phyloP scores from a whole-genome alignment of 1,140 invertebrate genomes.

The Branchinecta lindahli region DNA sequence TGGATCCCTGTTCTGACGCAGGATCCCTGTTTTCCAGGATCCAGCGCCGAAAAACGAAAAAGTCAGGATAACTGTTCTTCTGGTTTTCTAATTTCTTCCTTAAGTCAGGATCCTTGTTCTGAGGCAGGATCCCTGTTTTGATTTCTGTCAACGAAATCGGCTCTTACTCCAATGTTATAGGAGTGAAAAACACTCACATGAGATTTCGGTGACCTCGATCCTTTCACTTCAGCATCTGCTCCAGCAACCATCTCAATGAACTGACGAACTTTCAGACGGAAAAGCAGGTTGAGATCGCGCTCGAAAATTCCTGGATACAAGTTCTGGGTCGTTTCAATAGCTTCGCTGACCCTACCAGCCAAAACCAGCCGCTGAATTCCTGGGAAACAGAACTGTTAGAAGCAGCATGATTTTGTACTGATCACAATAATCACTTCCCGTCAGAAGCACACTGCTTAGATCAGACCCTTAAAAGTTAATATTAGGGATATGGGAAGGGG shows the following conservation, averaged over 20 bases:
- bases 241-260: slow-evolving; percentile 82
- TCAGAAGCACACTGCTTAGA: too few species aligned
- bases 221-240: slow-evolving; percentile 39
- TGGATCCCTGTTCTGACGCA: too few species aligned
- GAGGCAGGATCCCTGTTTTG: too few species aligned
- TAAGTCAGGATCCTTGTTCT: too few species aligned
- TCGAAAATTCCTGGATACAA: slow-evolving; percentile 82
- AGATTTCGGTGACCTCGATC: slow-evolving; percentile 23
- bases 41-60: too few species aligned
- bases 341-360: slow-evolving; percentile 81
- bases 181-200: slow-evolving; percentile 15
- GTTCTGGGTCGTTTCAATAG: slow-evolving; percentile 71
- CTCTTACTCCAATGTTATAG: too few species aligned
- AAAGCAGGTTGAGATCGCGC: slow-evolving; percentile 72
- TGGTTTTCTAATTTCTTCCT: too few species aligned
- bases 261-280: slow-evolving; percentile 89
- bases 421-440: background rate
- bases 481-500: too few species aligned
- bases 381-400: slow-evolving; percentile 34
- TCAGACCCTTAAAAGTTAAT: too few species aligned
- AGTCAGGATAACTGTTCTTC: too few species aligned
- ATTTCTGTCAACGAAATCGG: too few species aligned
- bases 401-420: background rate
- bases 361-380: slow-evolving; percentile 85
- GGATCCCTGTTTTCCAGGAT: too few species aligned